phyloP scores from a whole-genome alignment of 2,888 invertebrate species.

The Argyresthia albistria region DNA sequence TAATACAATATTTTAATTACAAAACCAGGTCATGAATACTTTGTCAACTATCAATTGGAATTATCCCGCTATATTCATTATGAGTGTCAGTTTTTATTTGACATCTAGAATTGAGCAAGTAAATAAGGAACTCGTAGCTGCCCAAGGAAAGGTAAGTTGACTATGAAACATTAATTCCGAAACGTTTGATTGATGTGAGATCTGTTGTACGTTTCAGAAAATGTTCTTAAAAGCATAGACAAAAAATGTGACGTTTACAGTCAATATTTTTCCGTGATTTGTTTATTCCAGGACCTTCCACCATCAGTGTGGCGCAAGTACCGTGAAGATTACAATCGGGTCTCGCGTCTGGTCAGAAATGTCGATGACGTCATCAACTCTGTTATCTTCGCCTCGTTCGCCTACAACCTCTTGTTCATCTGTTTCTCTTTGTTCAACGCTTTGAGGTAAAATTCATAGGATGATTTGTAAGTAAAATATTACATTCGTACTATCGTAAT shows the following conservation, averaged over 20 bases:
- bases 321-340: slow-evolving; percentile 75
- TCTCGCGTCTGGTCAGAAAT: slow-evolving; percentile 66
- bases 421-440: slow-evolving; percentile 77
- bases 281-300: slow-evolving; percentile 26
- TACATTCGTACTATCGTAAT: too few species aligned
- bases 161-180: neutral
- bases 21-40: too few species aligned
- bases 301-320: slow-evolving; percentile 30
- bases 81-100: slow-evolving; percentile 76
- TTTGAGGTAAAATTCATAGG: slow-evolving; percentile 65
- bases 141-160: slow-evolving; percentile 30
- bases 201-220: too few species aligned
- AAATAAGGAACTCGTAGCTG: slow-evolving; percentile 41
- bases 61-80: slow-evolving; percentile 78
- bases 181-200: too few species aligned
- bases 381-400: slow-evolving; percentile 74
- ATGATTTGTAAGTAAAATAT: too few species aligned
- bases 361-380: slow-evolving; percentile 74
- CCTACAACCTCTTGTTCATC: slow-evolving; percentile 78
- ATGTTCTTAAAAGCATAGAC: too few species aligned
- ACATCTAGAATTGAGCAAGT: slow-evolving; percentile 74
- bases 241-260: too few species aligned
- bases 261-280: neutral
- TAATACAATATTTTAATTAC: too few species aligned
- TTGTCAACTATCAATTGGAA: slow-evolving; percentile 75